Evolutionary conservation across 2,113 vertebrate genomes (phyloP), one percentile per base, ranked within the genome.

Genomic region (Antidorcas marsupialis): DNA sequence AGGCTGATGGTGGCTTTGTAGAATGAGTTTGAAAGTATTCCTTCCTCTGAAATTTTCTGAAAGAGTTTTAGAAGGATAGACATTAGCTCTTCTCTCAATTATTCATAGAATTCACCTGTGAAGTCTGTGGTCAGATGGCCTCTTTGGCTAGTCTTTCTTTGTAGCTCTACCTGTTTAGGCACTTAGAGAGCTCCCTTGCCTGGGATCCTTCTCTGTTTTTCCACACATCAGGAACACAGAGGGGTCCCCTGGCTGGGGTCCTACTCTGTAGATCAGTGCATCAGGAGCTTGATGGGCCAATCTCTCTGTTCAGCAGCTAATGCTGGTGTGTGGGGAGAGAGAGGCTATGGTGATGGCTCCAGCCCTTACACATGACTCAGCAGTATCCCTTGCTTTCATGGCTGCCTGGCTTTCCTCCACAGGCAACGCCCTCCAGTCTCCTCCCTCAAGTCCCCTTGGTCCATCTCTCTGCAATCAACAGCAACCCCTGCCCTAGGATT

Each of bases 241-340:
- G n/a, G 8, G n/a, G n/a, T 11, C 9, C 64, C 9, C n/a, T 36
- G 64, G 64, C n/a, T 71, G n/a, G n/a, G n/a, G 64, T 36, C 64
- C 64, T 36, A 10, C 8, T 67, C 16, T 67, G 33, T 67, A 67
- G 62, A n/a, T 67, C 0, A 0, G 15, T 67, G 17, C 33, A n/a
- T 36, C 64, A 36, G 33, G 33, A 0, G 0, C 33, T n/a, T 67
- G 64, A n/a, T 67, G 4, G n/a, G 64, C 64, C n/a, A 67, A 17
- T 8, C 64, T 11, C 9, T 36, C 64, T 71, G 21, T 71, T 36
- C 17, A 71, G 64, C 64, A 36, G n/a, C 64, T 10, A 0, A 36
- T 36, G 64, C n/a, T 71, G 64, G 9, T 21, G n/a, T 36, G 64
- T 36, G n/a, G 17, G 9, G 64, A 21, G 17, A 67, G 8, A 36